Evolutionary conservation across 2,888 invertebrate genomes (phyloP).

Genomic region (Hesperia comma): DNA sequence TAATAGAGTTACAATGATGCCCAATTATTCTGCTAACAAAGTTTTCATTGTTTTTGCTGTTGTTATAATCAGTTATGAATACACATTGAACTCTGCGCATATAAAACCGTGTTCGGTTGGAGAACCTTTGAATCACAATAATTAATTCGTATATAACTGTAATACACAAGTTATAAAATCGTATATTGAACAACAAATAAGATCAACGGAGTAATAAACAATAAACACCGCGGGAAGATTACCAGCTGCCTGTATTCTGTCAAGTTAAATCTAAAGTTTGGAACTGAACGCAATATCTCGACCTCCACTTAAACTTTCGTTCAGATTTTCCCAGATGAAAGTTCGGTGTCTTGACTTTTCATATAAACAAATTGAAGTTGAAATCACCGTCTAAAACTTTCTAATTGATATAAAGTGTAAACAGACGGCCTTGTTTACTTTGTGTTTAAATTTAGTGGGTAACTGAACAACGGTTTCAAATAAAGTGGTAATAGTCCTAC

Average conservation of each 20-base stretch:
- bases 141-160: no score
- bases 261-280: slow-evolving; percentile 22
- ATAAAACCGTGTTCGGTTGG: no score
- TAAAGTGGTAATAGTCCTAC: not conserved
- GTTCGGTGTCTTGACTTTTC: slow-evolving; percentile 26
- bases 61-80: no score
- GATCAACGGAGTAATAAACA: not conserved
- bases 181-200: not conserved
- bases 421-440: slow-evolving; percentile 9
- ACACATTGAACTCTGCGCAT: no score
- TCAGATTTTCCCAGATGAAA: slow-evolving; percentile 27
- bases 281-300: slow-evolving; percentile 32
- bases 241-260: slow-evolving; percentile 14
- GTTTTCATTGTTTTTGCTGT: no score
- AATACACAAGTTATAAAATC: no score
- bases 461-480: not conserved
- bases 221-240: not conserved
- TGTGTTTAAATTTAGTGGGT: not conserved
- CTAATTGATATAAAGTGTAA: slow-evolving; percentile 29
- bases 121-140: no score
- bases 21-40: no score
- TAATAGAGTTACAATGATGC: no score
- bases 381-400: slow-evolving; percentile 28
- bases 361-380: slow-evolving; percentile 31
- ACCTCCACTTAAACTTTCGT: slow-evolving; percentile 23